Evolutionary conservation across 2,113 vertebrate genomes (phyloP).

Genomic region (Blennius ocellaris): DNA sequence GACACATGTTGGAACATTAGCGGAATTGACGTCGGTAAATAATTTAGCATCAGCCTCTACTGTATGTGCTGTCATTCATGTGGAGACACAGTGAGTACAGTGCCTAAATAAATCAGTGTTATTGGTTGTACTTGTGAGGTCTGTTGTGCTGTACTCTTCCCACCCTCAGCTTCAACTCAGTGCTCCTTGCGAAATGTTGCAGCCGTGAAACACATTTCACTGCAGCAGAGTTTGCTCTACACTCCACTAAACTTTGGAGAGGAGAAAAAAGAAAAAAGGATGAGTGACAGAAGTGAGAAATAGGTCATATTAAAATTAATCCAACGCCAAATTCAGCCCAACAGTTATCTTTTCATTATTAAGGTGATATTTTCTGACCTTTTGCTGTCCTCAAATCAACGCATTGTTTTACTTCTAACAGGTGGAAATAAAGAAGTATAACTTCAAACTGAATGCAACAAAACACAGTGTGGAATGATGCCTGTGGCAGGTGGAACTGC

Average conservation of each 20-base stretch:
- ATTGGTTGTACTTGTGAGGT: constrained; percentile 25
- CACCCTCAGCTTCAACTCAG: background rate
- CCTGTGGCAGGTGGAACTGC: constrained; percentile 79
- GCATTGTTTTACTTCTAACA: constrained; percentile 52
- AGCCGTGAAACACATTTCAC: background rate
- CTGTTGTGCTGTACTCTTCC: constrained; percentile 8
- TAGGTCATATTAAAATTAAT: background rate
- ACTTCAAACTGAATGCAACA: constrained; percentile 64
- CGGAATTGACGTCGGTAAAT: constrained; percentile 73
- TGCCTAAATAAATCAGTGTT: constrained; percentile 44
- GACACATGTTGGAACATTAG: constrained; percentile 74
- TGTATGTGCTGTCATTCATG: constrained; percentile 61
- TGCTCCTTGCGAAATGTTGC: background rate
- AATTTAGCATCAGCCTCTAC: constrained; percentile 67
- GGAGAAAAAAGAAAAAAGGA: background rate
- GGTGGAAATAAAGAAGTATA: constrained; percentile 47
- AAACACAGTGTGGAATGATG: constrained; percentile 69
- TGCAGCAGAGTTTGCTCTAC: constrained; percentile 1
- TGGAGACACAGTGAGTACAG: constrained; percentile 33
- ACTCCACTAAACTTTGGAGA: constrained; percentile 1
- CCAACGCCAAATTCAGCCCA: background rate
- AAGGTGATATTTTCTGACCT: too few relatives aligned
- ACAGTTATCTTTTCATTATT: too few relatives aligned
- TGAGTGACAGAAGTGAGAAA: background rate
- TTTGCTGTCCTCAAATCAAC: background rate